Base-by-base conservation (phyloP, 2,888 invertebrate genomes). In the Cecidostiba fungosa region DNA sequence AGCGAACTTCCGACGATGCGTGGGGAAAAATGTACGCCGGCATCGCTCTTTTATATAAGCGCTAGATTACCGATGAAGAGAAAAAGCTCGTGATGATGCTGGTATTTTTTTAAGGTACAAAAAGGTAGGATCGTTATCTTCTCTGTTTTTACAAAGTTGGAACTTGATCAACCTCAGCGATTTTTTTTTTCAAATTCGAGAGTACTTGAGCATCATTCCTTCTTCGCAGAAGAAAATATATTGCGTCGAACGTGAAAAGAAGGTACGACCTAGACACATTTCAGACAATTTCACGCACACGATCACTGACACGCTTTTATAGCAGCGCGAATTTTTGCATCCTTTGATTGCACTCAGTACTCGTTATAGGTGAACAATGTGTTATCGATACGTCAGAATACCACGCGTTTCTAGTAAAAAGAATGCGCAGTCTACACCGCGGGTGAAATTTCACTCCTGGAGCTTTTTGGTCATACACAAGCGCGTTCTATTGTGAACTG, bases 21-120 rank as follows among this genome's bases (percentile, higher is more conserved):
- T 26, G 66, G 8, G 66, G 43, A 66, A 66, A 66, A 66, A 66
- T 29, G 26, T 26, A 16, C 66, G 26, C 66, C 26, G 26, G 29
- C 14, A 5, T 26, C n/a, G 29, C 12, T 14, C 66, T 66, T 26
- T 29, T 43, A n/a, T 43, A 59, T 78, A 78, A 69, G 77, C 77
- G 66, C 47, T 66, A 29, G 77, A 78, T 66, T 66, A 79, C 79
- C 47, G 66, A 19, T 12, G 39, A 29, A 19, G 10, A 29, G 36
- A 72, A 77, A 78, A 54, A 54, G 54, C n/a, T 12, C 12, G 10
- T 43, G 43, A 43, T 54, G 54, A 54, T 54, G 54, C 80, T 54
- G 80, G 70, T 72, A 36, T 72, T 80, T 72, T 80, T 72, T 80
- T 54, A 80, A 70, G 70, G 16, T 36, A 26, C 19, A 62, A 29